Evolutionary conservation across 2,797 vertebrate genomes (phyloP), one percentile per base, ranked within the genome.

Genomic region (Champsocephalus gunnari): DNA sequence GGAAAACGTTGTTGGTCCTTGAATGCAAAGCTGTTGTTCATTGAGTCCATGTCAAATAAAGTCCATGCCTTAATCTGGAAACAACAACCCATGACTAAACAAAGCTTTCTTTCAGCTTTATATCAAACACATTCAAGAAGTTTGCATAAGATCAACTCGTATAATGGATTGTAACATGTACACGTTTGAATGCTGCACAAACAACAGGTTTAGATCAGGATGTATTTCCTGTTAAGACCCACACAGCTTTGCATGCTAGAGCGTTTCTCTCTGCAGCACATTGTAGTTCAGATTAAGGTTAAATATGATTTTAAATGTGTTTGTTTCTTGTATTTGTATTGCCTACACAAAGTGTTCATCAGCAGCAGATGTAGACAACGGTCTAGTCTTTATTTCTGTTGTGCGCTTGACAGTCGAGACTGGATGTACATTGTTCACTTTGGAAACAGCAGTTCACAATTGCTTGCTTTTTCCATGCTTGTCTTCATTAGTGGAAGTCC

Each of bases 11-110:
- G 73, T 61, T 60, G 51, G 12, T 74, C 47, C 63, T 73, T 86
- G 49, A 79, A 70, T 72, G 44, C 24, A 57, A 86, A 88, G 73
- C 75, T 82, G 76, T 71, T 85, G 61, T 86, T 81, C 65, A 83
- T 89, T 82, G 75, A 87, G 64, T 84, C 67, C 48, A 56, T 61
- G 79, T 87, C 71, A 87, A 85, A 83, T 80, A 86, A 75, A 83
- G 80, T 48, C 57, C 73, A 68, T 65, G 61, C 66, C 61, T 59
- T 82, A 66, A 86, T 73, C 72, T 55, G 71, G 76, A 76, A 17
- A 72, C 45, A 80, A 73, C 73, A 80, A 66, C 24, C 34, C 59
- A 38, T 56, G 13, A 73, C 80, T 41, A 54, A 76, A 78, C 69
- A 90, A 80, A 66, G 73, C n/a, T 14, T 66, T 78, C 66, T 80